These are phyloP conservation scores for Lamellibrachia satsuma DNA, from an alignment of 2,888 invertebrate species.

Conservation along the genomic window DNA sequence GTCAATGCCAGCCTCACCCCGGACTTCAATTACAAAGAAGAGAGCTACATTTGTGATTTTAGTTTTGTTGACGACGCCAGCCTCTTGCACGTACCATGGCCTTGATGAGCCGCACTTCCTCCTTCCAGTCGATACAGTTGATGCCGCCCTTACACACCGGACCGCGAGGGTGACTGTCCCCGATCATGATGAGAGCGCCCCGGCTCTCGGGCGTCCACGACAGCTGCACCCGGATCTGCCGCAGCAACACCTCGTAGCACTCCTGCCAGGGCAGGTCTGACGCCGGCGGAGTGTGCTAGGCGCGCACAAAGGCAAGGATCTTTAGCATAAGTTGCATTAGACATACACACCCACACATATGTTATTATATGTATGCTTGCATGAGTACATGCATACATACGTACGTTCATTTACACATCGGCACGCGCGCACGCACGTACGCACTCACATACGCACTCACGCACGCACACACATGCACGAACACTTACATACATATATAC, in stretches of 20 bases:
- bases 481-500: background rate
- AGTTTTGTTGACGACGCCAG: background rate
- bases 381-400: no score
- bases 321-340: background rate
- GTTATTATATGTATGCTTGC: no score
- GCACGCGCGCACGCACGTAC: no score
- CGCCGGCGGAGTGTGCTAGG: background rate
- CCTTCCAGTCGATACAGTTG: slow-evolving; percentile 50
- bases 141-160: slow-evolving; percentile 47
- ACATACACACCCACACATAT: background rate
- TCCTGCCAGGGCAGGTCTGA: slow-evolving; percentile 50
- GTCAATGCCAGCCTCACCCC: no score
- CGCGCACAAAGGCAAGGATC: background rate
- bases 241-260: slow-evolving; percentile 56
- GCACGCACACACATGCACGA: no score
- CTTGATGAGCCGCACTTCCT: slow-evolving; percentile 38
- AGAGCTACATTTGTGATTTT: no score
- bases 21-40: no score
- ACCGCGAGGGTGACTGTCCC: slow-evolving; percentile 54
- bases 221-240: slow-evolving; percentile 44
- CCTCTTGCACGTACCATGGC: background rate
- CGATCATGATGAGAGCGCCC: slow-evolving; percentile 53
- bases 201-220: slow-evolving; percentile 56
- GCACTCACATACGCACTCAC: no score
- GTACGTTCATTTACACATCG: no score